Base-by-base conservation (phyloP, 2,113 vertebrate species). In the Podilymbus podiceps region DNA sequence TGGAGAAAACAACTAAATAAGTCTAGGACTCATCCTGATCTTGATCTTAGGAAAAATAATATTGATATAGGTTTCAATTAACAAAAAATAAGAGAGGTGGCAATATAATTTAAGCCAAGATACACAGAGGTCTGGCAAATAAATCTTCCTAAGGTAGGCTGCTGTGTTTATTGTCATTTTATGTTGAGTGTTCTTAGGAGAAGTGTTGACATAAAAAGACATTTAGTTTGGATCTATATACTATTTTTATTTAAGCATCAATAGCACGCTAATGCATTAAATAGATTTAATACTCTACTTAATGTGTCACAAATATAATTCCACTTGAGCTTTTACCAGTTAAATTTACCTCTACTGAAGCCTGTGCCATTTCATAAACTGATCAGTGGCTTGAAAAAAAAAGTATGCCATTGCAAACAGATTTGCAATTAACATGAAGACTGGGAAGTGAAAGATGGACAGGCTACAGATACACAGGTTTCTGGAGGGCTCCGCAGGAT, bases 401-500 rank as follows among this genome's bases (percentile, higher is more conserved):
- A 8, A 1, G 0, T 55, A 59, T 67, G 13, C 4, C 8, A 10
- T 44, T 82, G 40, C 23, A 75, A 91, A 73, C 9, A 76, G 7
- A 85, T 50, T 63, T 66, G 3, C 33, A 35, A 23, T n/a, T 3
- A 3, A 47, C 5, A 7, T 52, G 17, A 85, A 64, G 33, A 31
- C 20, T 46, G 58, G 59, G 33, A 69, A 62, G 12, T 33, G n/a
- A 12, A 66, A 88, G 63, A 77, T 9, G 30, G 5, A 27, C 1
- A 1, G 31, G 22, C 9, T 76, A 35, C 22, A 53, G 27, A 28
- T 31, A 40, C 11, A 23, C 20, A 38, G 23, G 12, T 9, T 12
- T 40, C 33, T 85, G 35, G 35, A 60, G n/a, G 22, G 11, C 30
- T 82, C 53, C 1, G 1, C 0, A 1, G 27, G 12, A 2, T 13